These are phyloP conservation scores for Drosophila varians DNA, from an alignment of 1,140 invertebrate genomes.

Conservation along the genomic window DNA sequence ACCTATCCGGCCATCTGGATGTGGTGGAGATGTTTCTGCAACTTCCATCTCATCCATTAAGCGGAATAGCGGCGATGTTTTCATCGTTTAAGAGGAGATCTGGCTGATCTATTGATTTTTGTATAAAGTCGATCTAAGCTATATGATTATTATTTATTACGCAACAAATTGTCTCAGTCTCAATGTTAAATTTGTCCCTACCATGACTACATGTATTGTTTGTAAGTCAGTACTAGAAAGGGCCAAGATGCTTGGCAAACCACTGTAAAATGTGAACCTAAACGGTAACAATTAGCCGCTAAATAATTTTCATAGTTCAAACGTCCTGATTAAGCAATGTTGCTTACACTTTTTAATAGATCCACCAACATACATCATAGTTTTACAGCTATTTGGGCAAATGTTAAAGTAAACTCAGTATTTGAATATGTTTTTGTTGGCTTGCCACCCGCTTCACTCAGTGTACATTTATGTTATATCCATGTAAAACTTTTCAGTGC, in stretches of 20 bases:
- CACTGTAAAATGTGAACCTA: not conserved
- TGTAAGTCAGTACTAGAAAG: not conserved
- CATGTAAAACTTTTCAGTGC: constrained; percentile 66
- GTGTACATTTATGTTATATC: constrained; percentile 43
- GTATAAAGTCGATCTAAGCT: constrained; percentile 33
- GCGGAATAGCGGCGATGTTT: constrained; percentile 66
- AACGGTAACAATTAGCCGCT: not conserved
- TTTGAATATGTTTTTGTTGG: constrained; percentile 19
- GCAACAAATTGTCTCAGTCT: constrained; percentile 34
- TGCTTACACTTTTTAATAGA: not conserved
- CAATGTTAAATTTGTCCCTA: constrained; percentile 35
- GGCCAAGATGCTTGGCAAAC: too few species aligned
- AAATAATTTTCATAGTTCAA: not conserved
- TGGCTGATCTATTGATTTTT: constrained; percentile 7
- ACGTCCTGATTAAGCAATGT: not conserved
- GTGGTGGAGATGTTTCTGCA: constrained; percentile 46
- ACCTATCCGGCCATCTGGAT: constrained; percentile 42
- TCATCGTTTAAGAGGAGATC: constrained; percentile 60
- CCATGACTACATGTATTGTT: not conserved
- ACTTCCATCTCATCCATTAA: constrained; percentile 43
- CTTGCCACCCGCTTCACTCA: constrained; percentile 2
- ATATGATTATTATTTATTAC: constrained; percentile 63
- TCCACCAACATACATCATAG: not conserved
- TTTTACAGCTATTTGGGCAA: constrained; percentile 58
- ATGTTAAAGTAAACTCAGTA: constrained; percentile 37